Base-by-base conservation (phyloP, 2,888 invertebrate genomes). In the Peribatodes rhomboidaria region DNA sequence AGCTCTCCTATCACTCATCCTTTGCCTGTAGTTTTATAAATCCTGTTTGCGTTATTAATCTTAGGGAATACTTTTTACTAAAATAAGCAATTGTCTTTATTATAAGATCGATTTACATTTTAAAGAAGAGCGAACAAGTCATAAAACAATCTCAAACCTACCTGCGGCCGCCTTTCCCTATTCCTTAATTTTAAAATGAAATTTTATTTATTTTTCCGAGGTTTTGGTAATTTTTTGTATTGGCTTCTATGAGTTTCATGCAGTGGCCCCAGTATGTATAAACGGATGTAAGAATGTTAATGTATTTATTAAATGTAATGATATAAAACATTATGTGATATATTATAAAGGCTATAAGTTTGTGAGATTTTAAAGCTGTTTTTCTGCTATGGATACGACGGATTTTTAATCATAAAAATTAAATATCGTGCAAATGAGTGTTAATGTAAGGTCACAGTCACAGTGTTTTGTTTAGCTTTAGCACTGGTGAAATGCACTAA, bases 291-390 rank as follows among this genome's bases (percentile, higher is more conserved):
- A 78, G 81, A 80, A 44, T 80, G 81, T 79, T 79, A 74, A 73
- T 77, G 75, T 83, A 83, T 83, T 74, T 82, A 80, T 81, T 83
- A 61, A 63, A 59, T 86, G 81, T 88, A 82, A 83, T 35, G 37
- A 65, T 85, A 79, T 87, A 83, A 86, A 85, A 84, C 79, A 83
- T 83, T 83, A 86, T 90, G 90, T 90, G 90, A 91, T 91, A 90
- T 87, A 75, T 65, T 82, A 83, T 80, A 75, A 85, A 83, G 86
- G 85, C 83, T 88, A 86, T 84, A 85, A 82, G 80, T 84, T 85
- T 82, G 82, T 85, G 83, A 76, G 78, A 77, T 75, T 78, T 76
- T 79, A 73, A 74, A 61, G 50, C 74, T 77, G 75, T 76, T 78
- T 76, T 75, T 70, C 78, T 79, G 76, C 70, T 77, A 76, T 69